phyloP scores from a whole-genome alignment of 2,113 vertebrate species.

The Oplegnathus fasciatus region DNA sequence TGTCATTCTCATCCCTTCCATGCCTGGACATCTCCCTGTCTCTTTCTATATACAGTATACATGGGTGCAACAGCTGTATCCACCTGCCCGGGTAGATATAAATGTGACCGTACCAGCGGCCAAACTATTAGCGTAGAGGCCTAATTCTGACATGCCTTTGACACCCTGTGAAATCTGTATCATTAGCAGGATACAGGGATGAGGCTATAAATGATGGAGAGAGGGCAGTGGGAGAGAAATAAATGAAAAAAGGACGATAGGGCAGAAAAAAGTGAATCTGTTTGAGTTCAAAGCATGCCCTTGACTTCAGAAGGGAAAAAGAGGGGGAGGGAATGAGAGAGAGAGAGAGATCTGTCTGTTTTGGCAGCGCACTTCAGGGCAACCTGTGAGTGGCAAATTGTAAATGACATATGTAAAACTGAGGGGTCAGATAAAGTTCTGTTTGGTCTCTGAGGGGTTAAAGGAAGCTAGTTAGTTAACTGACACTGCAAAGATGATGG shows the following conservation, averaged over 20 bases:
- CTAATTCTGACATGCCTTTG: conserved; percentile 66
- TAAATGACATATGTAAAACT: conserved; percentile 81
- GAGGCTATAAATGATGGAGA: conserved; percentile 67
- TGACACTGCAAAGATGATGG: conserved; percentile 58
- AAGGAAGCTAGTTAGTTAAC: conserved; percentile 65
- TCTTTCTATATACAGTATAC: conserved; percentile 36
- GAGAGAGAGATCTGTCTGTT: conserved; percentile 63
- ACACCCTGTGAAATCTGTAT: conserved; percentile 76
- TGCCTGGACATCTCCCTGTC: conserved; percentile 44
- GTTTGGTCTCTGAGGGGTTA: conserved; percentile 68
- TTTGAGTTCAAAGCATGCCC: conserved; percentile 82
- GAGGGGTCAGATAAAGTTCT: conserved; percentile 80
- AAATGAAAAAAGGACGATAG: conserved; percentile 62
- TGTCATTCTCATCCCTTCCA: conserved; percentile 62
- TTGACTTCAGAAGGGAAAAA: conserved; percentile 76
- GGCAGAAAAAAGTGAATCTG: conserved; percentile 68
- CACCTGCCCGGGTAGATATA: conserved; percentile 58
- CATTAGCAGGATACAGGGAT: conserved; percentile 68
- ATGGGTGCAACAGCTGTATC: conserved; percentile 39
- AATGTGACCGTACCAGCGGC: conserved; percentile 52
- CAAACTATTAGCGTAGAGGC: conserved; percentile 50
- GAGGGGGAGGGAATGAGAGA: conserved; percentile 30
- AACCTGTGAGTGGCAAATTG: conserved; percentile 76
- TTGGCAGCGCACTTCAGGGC: conserved; percentile 69
- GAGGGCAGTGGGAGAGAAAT: conserved; percentile 61